Percentiles rank a stretch among this genome's conserved stretches.
phyloP scores from a whole-genome alignment of 2,888 invertebrate genomes.

The Habroteleia sp. region DNA sequence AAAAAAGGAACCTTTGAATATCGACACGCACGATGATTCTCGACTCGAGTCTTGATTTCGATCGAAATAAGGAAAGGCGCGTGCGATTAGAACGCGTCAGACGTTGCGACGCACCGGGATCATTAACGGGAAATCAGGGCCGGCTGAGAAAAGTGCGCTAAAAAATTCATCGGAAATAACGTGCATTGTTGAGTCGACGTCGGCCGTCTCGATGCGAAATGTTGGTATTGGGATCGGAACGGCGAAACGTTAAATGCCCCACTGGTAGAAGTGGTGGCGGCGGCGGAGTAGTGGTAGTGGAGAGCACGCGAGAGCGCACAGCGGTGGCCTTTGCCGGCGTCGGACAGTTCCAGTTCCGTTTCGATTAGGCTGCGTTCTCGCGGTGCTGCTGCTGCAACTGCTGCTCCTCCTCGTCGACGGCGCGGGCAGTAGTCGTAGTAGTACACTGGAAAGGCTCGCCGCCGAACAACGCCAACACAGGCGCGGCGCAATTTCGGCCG shows the following conservation, averaged over 20 bases:
- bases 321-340: conserved; percentile 69
- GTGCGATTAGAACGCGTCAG: too few species aligned
- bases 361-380: conserved; percentile 71
- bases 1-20: too few species aligned
- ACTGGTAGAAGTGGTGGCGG: conserved; percentile 47
- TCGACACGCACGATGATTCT: too few species aligned
- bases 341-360: conserved; percentile 73
- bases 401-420: conserved; percentile 29
- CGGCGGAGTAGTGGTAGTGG: conserved; percentile 63
- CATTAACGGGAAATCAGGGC: too few species aligned
- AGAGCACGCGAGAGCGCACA: conserved; percentile 69
- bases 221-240: conserved; percentile 39
- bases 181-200: conserved; percentile 4
- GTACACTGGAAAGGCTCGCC: neutral
- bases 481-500: too few species aligned
- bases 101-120: too few species aligned
- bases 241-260: conserved; percentile 45
- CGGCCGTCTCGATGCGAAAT: conserved; percentile 26
- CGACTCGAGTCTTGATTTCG: too few species aligned
- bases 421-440: conserved; percentile 36
- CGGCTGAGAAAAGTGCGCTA: neutral
- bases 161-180: neutral
- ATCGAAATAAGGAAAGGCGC: too few species aligned
- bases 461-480: too few species aligned
- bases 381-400: conserved; percentile 44